Percentiles rank a stretch among this genome's conserved stretches.
Evolutionary conservation across 2,888 invertebrate species (phyloP).

Genomic region (Eulithis testata): DNA sequence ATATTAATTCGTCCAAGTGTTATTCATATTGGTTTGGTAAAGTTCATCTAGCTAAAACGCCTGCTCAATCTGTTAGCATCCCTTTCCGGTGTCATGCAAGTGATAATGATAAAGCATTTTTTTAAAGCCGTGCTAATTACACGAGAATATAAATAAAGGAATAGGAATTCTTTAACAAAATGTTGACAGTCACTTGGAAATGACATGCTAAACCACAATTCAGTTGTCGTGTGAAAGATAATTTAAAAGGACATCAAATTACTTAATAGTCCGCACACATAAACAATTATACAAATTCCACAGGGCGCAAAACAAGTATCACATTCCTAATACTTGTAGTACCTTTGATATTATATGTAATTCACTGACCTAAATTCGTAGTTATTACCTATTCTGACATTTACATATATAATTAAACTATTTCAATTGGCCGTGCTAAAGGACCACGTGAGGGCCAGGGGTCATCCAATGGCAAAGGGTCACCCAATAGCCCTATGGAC

Average conservation of each 20-base stretch:
- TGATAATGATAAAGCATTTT: no score
- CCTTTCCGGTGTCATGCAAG: no score
- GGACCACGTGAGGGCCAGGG: conserved; percentile 22
- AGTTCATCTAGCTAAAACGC: no score
- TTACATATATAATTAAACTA: conserved; percentile 38
- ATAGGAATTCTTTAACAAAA: no score
- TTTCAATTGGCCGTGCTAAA: conserved; percentile 38
- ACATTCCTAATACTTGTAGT: background rate
- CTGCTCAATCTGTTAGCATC: no score
- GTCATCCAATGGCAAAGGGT: conserved; percentile 41
- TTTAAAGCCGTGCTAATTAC: no score
- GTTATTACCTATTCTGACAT: conserved; percentile 31
- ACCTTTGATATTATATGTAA: conserved; percentile 17
- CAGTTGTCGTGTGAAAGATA: background rate
- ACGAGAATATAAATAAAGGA: no score
- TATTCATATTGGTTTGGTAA: no score
- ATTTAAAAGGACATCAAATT: conserved; percentile 5
- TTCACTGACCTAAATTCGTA: conserved; percentile 15
- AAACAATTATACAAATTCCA: conserved; percentile 2
- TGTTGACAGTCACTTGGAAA: background rate
- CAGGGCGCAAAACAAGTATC: background rate
- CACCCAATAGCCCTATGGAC: conserved; percentile 54
- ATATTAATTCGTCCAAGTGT: no score
- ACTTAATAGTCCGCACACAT: background rate
- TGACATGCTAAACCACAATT: background rate